Conservation (phyloP, 2,113 vertebrate genomes). For the Tinamus guttatus region DNA sequence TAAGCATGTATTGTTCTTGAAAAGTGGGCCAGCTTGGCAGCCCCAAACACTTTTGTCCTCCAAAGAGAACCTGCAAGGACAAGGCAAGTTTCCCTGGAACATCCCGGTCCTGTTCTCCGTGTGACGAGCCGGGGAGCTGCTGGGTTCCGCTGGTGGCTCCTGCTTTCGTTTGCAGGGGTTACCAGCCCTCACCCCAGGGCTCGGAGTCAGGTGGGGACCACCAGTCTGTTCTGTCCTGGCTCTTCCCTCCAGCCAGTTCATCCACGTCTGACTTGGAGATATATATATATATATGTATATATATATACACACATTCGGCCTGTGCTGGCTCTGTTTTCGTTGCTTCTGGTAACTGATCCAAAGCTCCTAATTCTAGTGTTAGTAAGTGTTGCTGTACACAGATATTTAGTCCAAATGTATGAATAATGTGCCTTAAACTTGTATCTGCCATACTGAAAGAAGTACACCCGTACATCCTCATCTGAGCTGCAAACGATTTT, state of each 20-base stretch:
- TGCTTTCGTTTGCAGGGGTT: not conserved
- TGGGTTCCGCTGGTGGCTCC: not conserved
- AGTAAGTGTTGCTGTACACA: not conserved
- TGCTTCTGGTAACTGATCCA: not conserved
- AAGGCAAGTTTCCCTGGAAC: not conserved
- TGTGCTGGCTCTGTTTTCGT: not conserved
- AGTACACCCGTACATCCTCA: not conserved
- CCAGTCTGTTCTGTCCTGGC: accelerated
- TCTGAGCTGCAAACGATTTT: not conserved
- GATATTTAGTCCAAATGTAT: not conserved
- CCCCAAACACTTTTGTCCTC: not conserved
- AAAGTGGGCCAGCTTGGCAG: not conserved
- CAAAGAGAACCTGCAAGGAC: not conserved
- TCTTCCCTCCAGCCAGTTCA: not conserved
- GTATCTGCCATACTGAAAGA: not conserved
- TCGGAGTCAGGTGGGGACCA: not conserved
- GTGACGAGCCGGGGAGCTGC: too few species aligned
- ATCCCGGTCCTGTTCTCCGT: not conserved
- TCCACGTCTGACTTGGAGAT: accelerated
- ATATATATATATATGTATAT: too few species aligned
- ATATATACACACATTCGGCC: too few species aligned
- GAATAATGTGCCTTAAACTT: slow-evolving; percentile 18
- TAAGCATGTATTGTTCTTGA: not conserved
- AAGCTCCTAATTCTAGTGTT: not conserved
- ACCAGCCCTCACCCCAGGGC: not conserved